phyloP scores from a whole-genome alignment of 53 echinoderm and acorn worm species.

The Mesocentrotus franciscanus region DNA sequence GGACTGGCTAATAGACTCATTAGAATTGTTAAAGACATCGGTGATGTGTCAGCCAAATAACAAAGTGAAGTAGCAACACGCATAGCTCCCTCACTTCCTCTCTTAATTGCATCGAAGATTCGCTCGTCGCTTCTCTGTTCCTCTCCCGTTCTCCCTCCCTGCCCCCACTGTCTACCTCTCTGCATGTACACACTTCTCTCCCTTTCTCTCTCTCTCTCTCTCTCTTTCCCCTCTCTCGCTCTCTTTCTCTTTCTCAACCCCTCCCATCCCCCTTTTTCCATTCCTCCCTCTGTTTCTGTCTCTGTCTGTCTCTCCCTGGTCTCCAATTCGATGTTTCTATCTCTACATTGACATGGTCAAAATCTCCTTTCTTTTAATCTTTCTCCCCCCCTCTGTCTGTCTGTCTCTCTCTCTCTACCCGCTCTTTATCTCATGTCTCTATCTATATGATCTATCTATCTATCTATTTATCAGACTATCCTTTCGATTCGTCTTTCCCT shows the following conservation, averaged over 20 bases:
- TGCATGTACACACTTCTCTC: background rate
- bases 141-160: background rate
- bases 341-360: background rate
- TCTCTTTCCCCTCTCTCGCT: background rate
- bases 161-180: background rate
- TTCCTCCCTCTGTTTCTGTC: background rate
- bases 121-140: slow-evolving; percentile 1
- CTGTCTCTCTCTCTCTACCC: background rate
- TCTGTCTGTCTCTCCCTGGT: background rate
- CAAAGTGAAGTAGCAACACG: slow-evolving; percentile 64
- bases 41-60: slow-evolving; percentile 50
- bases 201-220: background rate
- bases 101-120: slow-evolving; percentile 50
- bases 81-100: slow-evolving; percentile 53
- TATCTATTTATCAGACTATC: background rate
- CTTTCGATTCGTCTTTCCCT: background rate
- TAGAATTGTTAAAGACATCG: slow-evolving; percentile 50
- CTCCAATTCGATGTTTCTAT: too few relatives aligned
- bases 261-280: background rate
- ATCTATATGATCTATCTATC: too few relatives aligned
- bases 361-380: background rate
- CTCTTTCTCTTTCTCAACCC: background rate
- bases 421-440: too few relatives aligned
- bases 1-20: slow-evolving; percentile 44
- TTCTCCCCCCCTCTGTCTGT: background rate